Base-by-base conservation (phyloP, 1,140 invertebrate genomes). In the Atta texana region DNA sequence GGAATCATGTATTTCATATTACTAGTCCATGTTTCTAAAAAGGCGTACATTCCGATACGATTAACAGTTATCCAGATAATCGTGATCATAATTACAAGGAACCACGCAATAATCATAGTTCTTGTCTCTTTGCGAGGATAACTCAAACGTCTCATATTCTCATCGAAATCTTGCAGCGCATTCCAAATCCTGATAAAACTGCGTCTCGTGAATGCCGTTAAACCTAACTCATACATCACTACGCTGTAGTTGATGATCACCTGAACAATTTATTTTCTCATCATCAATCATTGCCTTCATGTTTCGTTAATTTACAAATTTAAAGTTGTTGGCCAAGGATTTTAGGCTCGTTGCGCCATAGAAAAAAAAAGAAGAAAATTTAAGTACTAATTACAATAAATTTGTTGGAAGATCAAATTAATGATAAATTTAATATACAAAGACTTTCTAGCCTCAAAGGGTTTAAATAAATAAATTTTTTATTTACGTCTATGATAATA, bases 151-250 rank as follows among this genome's bases (percentile, higher is more conserved):
- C 55, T 55, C 12, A 92, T 34, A 21, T 53, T 78, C 14, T 92
- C 90, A 77, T 95, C 94, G 21, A 92, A 94, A 74, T 94, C 89
- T 6, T 93, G 90, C 2, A 94, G 90, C 5, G 39, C 74, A 68
- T 95, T 95, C 93, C 93, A 95, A 7, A 93, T 90, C 1, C 39
- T 71, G 1, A 24, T 12, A 51, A 95, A 93, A 28, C 87, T 68
- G n/a, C 75, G 75, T 53, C 91, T 78, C 72, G 75, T 76, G 0
- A 71, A 44, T 12, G 92, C 16, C 5, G 86, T 80, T 7, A 87
- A 21, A 0, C 88, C 0, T 8, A 95, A 18, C 24, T 93, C 90
- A 44, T 84, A 77, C 51, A 93, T 51, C 0, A 88, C 31, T 1
- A 92, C 86, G 0, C 66, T 0, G 39, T 91, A 93, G 87, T 95